phyloP scores from a whole-genome alignment of 2,797 vertebrate genomes.

The Myotis myotis region DNA sequence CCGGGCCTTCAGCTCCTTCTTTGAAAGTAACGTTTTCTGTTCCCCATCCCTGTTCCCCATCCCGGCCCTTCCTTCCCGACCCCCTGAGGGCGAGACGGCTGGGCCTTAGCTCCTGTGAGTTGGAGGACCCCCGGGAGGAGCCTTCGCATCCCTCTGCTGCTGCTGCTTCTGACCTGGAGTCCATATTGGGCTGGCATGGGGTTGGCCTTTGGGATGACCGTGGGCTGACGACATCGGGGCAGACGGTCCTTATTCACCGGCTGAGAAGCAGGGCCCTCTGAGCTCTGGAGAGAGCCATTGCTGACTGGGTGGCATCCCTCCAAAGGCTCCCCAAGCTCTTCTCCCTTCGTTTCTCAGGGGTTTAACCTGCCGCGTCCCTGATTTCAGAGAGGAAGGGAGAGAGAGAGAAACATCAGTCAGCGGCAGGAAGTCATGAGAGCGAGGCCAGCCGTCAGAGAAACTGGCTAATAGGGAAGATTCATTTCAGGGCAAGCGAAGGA shows the following conservation, averaged over 20 bases:
- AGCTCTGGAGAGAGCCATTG: neutral
- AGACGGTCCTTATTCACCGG: neutral
- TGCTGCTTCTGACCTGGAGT: neutral
- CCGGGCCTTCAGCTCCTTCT: neutral
- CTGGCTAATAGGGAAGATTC: conserved; percentile 40
- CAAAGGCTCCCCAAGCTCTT: neutral
- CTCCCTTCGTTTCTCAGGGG: neutral
- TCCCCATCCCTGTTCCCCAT: neutral
- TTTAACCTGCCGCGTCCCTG: conserved; percentile 1
- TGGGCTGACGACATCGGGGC: neutral
- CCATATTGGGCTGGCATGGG: neutral
- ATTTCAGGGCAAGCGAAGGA: conserved; percentile 8
- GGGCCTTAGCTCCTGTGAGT: neutral
- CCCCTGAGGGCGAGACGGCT: neutral
- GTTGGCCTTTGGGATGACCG: no score
- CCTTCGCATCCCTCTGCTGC: neutral
- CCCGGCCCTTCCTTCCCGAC: neutral
- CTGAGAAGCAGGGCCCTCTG: neutral
- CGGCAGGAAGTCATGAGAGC: neutral
- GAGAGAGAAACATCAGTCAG: no score
- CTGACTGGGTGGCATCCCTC: neutral
- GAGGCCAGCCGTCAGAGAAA: conserved; percentile 14
- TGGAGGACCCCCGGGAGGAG: accelerated
- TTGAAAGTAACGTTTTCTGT: neutral
- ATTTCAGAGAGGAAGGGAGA: no score